These are phyloP conservation scores for Synanthedon andrenaeformis DNA, from an alignment of 2,888 invertebrate species.

Conservation along the genomic window DNA sequence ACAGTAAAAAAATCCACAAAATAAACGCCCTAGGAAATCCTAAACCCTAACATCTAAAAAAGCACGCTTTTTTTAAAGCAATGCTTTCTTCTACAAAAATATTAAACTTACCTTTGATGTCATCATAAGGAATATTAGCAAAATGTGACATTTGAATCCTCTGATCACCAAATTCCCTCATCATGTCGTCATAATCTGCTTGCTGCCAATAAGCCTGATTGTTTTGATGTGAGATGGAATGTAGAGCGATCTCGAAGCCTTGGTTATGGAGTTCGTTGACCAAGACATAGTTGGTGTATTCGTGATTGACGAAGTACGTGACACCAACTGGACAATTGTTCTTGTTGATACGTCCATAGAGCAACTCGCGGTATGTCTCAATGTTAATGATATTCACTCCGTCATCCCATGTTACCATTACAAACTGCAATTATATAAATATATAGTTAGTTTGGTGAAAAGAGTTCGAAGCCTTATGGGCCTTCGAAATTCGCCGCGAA, in stretches of 20 bases:
- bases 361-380: constrained; percentile 46
- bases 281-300: constrained; percentile 71
- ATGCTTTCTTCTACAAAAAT: too few species aligned
- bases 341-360: constrained; percentile 63
- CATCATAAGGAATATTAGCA: constrained; percentile 38
- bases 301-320: constrained; percentile 75
- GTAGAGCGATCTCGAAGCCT: constrained; percentile 72
- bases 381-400: constrained; percentile 58
- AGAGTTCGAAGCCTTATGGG: too few species aligned
- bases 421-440: constrained; percentile 46
- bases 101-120: constrained; percentile 18
- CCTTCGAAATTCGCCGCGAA: too few species aligned
- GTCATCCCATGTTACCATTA: constrained; percentile 71
- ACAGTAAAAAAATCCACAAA: too few species aligned
- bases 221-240: constrained; percentile 67
- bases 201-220: constrained; percentile 60
- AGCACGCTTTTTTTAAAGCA: too few species aligned
- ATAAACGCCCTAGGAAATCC: too few species aligned
- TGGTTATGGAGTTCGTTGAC: constrained; percentile 55
- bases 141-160: constrained; percentile 38
- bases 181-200: constrained; percentile 43
- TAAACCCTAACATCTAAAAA: too few species aligned
- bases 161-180: constrained; percentile 64
- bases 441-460: too few species aligned
- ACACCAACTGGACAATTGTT: constrained; percentile 69